Conservation (phyloP, 2,113 vertebrate species). For the Platycercus adscitus region DNA sequence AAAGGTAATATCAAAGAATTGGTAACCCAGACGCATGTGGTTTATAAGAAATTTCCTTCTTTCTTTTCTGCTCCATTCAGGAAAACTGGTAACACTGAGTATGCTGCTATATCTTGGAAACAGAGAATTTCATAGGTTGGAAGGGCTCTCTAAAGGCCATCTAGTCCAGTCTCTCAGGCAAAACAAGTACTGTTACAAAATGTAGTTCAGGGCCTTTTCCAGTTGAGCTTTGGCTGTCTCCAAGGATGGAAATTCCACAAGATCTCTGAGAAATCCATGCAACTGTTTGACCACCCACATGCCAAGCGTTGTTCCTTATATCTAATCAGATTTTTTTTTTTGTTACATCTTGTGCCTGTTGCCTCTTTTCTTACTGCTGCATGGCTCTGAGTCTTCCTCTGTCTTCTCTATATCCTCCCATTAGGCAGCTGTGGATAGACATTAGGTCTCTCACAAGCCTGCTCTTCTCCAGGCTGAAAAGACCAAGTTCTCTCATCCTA, state of each 20-base stretch:
- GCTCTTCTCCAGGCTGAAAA: neutral
- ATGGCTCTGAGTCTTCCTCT: neutral
- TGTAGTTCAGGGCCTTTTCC: neutral
- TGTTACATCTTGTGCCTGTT: neutral
- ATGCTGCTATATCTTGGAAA: neutral
- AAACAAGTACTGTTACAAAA: neutral
- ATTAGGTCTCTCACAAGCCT: neutral
- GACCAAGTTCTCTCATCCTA: neutral
- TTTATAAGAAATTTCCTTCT: neutral
- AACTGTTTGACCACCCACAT: neutral
- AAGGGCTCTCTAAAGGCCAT: neutral
- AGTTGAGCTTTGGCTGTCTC: neutral
- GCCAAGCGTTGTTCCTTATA: neutral
- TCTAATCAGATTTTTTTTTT: neutral
- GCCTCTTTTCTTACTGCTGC: neutral
- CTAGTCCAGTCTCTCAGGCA: neutral
- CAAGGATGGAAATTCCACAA: neutral
- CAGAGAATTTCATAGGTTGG: neutral
- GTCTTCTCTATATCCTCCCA: neutral
- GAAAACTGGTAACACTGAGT: neutral
- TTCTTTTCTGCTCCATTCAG: neutral
- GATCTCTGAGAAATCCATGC: neutral
- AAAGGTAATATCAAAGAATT: slow-evolving; percentile 19
- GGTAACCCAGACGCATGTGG: neutral
- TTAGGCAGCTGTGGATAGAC: neutral